A percentile compares a stretch with the other conserved stretches of the same genome.
Conservation (phyloP, 2,888 invertebrate species). For the Lepetodrilus schrolli region DNA sequence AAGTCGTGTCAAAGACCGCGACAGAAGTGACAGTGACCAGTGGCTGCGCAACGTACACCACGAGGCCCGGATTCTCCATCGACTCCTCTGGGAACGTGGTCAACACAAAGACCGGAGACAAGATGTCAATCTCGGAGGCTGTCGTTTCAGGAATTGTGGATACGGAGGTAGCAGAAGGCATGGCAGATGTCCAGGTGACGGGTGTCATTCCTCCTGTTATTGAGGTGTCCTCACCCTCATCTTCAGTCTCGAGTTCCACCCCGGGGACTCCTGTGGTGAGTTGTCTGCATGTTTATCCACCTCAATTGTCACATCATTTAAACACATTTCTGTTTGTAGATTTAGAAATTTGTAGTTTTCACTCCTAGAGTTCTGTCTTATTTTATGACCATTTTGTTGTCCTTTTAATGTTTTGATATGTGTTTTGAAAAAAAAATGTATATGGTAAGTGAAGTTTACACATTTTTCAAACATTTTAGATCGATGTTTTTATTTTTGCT, state of each 20-base stretch:
- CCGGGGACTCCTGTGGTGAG: slow-evolving; percentile 11
- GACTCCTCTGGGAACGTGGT: slow-evolving; percentile 84
- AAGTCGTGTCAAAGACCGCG: slow-evolving; percentile 55
- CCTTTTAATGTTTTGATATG: not conserved
- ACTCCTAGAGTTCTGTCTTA: not conserved
- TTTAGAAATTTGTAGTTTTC: not conserved
- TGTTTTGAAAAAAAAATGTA: no score
- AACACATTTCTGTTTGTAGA: not conserved
- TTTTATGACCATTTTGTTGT: not conserved
- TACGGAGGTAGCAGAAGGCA: slow-evolving; percentile 74
- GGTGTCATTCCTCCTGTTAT: not conserved
- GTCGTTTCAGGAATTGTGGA: slow-evolving; percentile 87
- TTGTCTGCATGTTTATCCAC: slow-evolving; percentile 20
- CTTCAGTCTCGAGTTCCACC: not conserved
- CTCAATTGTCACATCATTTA: not conserved
- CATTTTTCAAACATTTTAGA: no score
- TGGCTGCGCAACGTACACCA: slow-evolving; percentile 56
- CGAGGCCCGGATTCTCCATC: slow-evolving; percentile 61
- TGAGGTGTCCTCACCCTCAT: not conserved
- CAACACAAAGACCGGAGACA: slow-evolving; percentile 86
- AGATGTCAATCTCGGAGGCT: slow-evolving; percentile 86
- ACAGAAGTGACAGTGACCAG: slow-evolving; percentile 57
- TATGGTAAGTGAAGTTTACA: not conserved
- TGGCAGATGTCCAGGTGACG: slow-evolving; percentile 36
- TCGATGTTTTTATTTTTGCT: no score